These are phyloP conservation scores for Pogonocichla stellata DNA, from an alignment of 2,113 vertebrate genomes.

Conservation along the genomic window DNA sequence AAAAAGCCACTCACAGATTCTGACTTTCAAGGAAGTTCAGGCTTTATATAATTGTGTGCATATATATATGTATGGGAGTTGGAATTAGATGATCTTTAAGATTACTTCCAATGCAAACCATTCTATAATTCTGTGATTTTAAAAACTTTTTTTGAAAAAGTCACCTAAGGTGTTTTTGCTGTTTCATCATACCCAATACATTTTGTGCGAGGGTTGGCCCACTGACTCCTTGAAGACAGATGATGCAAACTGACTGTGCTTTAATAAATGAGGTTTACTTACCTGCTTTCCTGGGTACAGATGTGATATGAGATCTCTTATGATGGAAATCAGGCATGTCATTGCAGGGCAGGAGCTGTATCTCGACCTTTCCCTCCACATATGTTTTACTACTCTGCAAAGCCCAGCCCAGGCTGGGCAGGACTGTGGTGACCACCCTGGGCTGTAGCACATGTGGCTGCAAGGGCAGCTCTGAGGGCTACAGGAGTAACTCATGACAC, in stretches of 20 bases:
- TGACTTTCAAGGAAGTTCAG: background rate
- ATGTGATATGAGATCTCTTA: background rate
- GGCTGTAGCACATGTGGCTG: background rate
- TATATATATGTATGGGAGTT: background rate
- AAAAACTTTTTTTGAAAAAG: background rate
- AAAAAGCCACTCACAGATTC: background rate
- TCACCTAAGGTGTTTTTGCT: background rate
- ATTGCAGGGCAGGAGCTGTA: background rate
- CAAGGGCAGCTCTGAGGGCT: background rate
- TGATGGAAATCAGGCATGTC: background rate
- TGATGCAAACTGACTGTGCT: background rate
- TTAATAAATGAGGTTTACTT: background rate
- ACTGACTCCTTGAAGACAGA: background rate
- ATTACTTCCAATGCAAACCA: background rate
- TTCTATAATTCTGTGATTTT: background rate
- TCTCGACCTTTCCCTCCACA: rapidly evolving
- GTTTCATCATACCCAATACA: background rate
- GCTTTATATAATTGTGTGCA: background rate
- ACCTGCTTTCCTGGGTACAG: background rate
- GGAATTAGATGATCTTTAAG: background rate
- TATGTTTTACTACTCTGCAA: background rate
- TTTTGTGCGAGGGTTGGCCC: background rate
- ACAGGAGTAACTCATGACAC: background rate
- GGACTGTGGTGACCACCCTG: background rate
- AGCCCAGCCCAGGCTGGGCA: background rate